Conservation (phyloP, 2,888 invertebrate genomes). For the Tanypteryx hageni region DNA sequence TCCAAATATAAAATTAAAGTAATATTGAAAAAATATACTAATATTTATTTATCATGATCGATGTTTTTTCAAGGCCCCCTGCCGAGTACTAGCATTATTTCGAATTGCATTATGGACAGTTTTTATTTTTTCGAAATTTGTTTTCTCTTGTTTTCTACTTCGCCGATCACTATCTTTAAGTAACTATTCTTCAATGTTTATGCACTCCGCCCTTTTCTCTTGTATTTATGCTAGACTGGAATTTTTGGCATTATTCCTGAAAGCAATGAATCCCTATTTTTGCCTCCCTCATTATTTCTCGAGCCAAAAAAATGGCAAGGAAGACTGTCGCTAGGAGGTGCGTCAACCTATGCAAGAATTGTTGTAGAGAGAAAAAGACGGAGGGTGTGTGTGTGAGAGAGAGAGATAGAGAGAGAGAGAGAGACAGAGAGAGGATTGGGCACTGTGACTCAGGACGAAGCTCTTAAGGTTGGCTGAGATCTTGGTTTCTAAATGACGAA, state of each 20-base stretch:
- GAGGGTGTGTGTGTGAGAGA: too few species aligned
- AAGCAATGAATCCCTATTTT: conserved; percentile 7
- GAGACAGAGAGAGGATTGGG: background rate
- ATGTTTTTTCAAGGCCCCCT: too few species aligned
- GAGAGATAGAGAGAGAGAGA: too few species aligned
- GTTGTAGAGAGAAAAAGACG: background rate
- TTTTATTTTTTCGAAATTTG: too few species aligned
- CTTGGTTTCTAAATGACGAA: background rate
- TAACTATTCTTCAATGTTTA: background rate
- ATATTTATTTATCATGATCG: too few species aligned
- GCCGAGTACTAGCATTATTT: too few species aligned
- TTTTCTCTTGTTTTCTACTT: too few species aligned
- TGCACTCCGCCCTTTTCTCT: background rate
- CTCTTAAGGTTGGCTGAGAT: background rate
- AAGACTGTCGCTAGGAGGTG: background rate
- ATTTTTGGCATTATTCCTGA: background rate
- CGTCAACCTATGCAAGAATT: background rate
- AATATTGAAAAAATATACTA: too few species aligned
- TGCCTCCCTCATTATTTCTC: background rate
- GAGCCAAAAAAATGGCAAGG: background rate
- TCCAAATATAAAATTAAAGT: too few species aligned
- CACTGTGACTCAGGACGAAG: background rate
- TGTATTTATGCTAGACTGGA: background rate
- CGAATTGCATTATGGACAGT: too few species aligned
- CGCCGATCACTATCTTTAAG: background rate